Evolutionary conservation across 2,888 invertebrate species (phyloP).

Genomic region (Drosophila trichaetosa): DNA sequence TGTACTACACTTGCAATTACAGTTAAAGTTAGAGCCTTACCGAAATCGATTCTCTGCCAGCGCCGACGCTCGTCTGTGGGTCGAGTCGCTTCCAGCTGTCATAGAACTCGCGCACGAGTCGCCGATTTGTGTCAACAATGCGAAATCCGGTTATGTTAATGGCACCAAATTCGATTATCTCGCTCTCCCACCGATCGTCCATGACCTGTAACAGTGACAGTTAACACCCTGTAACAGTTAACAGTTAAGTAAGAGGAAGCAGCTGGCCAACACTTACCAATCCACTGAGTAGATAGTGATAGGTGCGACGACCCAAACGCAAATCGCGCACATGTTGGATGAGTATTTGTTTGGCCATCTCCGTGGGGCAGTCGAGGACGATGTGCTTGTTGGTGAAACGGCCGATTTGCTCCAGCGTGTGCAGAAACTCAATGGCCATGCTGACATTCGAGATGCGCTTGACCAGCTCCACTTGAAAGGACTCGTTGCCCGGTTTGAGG

Average conservation of each 20-base stretch:
- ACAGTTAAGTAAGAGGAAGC: not conserved
- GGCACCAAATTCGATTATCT: conserved; percentile 98
- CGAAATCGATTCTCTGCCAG: conserved; percentile 94
- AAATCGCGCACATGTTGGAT: conserved; percentile 95
- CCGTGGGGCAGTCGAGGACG: conserved; percentile 95
- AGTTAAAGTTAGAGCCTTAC: conserved; percentile 86
- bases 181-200: conserved; percentile 98
- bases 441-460: conserved; percentile 94
- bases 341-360: conserved; percentile 95
- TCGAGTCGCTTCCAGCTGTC: conserved; percentile 94
- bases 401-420: conserved; percentile 92
- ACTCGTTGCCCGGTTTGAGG: conserved; percentile 92
- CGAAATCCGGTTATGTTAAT: conserved; percentile 99
- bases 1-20: not conserved
- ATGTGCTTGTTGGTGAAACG: conserved; percentile 95
- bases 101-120: conserved; percentile 94
- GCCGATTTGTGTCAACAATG: conserved; percentile 93
- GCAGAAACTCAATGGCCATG: conserved; percentile 94
- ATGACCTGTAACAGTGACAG: conserved; percentile 89
- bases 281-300: conserved; percentile 96
- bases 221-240: not conserved
- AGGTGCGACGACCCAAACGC: conserved; percentile 94
- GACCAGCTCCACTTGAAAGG: conserved; percentile 94
- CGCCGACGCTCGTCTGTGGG: conserved; percentile 89
- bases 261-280: conserved; percentile 88